These are phyloP conservation scores for Leistus spinibarbis DNA, from an alignment of 2,888 invertebrate species.

Conservation along the genomic window DNA sequence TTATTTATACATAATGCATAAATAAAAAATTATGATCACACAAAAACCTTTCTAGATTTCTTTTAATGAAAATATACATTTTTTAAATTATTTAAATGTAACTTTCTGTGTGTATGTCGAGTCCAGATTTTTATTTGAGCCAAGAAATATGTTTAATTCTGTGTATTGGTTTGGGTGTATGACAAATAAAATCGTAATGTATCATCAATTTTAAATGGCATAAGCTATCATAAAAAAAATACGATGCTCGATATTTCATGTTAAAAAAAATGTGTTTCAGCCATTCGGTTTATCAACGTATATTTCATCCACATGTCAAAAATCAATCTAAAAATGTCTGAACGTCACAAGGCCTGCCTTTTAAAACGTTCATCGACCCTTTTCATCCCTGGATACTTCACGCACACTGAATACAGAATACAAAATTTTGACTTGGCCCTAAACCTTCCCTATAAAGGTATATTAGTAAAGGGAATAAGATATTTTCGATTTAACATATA, in stretches of 20 bases:
- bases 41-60: too few species aligned
- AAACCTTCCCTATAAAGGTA: background rate
- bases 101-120: too few species aligned
- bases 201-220: too few species aligned
- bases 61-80: too few species aligned
- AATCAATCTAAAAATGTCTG: conserved; percentile 26
- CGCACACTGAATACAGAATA: background rate
- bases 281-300: background rate
- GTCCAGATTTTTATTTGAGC: too few species aligned
- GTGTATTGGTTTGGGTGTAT: too few species aligned
- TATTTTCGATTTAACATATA: background rate
- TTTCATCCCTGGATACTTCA: background rate
- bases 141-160: too few species aligned
- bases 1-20: too few species aligned
- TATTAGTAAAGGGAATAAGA: background rate
- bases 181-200: too few species aligned
- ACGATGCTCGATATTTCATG: background rate
- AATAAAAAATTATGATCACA: too few species aligned
- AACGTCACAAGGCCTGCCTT: background rate
- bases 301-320: conserved; percentile 20
- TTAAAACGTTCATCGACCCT: background rate
- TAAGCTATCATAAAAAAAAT: background rate
- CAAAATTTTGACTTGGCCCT: background rate
- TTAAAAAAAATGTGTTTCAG: background rate
- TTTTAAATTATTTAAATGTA: too few species aligned